phyloP scores from a whole-genome alignment of 2,888 invertebrate species.

The Pherbina coryleti region DNA sequence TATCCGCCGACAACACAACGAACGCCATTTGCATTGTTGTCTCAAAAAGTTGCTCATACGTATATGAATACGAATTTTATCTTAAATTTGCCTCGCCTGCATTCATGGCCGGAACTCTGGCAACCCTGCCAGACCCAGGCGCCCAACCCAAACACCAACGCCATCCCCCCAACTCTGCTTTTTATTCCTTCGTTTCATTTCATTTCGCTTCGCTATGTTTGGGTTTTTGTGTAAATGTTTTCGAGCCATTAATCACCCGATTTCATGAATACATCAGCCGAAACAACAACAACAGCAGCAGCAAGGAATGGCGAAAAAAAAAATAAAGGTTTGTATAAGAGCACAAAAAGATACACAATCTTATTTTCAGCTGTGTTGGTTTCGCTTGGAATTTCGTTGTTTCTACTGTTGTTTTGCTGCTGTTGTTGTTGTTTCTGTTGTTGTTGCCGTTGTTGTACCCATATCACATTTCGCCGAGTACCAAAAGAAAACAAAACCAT shows the following conservation, averaged over 20 bases:
- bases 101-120: conserved; percentile 6
- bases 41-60: conserved; percentile 11
- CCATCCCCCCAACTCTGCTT: not conserved
- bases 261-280: conserved; percentile 68
- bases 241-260: conserved; percentile 70
- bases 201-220: conserved; percentile 25
- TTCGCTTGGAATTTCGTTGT: conserved; percentile 55
- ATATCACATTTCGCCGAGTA: conserved; percentile 53
- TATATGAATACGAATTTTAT: conserved; percentile 10
- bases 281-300: conserved; percentile 40
- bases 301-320: conserved; percentile 40
- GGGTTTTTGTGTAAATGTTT: conserved; percentile 53
- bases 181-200: not conserved
- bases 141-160: not conserved
- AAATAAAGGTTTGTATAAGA: conserved; percentile 44
- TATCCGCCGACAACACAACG: conserved; percentile 7
- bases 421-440: conserved; percentile 2
- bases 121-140: not conserved
- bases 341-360: conserved; percentile 63
- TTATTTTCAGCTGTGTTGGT: conserved; percentile 61
- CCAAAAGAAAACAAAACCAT: conserved; percentile 31
- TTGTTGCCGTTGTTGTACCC: conserved; percentile 31
- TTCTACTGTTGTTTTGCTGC: conserved; percentile 39
- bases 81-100: conserved; percentile 21
- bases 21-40: not conserved